Evolutionary conservation across 2,797 vertebrate genomes (phyloP).

Genomic region (Stomatorhinus walkeri): DNA sequence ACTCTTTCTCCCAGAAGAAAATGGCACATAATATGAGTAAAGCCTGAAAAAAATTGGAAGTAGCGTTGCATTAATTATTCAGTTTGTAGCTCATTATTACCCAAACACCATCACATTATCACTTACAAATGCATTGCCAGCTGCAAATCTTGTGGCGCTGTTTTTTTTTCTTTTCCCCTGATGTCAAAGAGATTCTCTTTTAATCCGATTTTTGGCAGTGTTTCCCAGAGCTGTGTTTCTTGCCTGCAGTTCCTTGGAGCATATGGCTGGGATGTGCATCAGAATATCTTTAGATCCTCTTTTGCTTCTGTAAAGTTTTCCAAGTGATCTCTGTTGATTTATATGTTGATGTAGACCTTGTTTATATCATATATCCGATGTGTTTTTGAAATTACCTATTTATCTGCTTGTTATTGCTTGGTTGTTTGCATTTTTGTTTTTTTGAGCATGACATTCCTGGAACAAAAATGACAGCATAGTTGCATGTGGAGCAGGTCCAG

Average conservation of each 20-base stretch:
- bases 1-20: neutral
- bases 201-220: neutral
- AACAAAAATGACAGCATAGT: neutral
- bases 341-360: neutral
- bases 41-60: neutral
- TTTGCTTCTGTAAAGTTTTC: neutral
- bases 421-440: neutral
- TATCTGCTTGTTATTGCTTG: neutral
- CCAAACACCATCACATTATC: neutral
- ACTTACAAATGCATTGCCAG: neutral
- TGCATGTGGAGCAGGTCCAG: neutral
- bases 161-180: neutral
- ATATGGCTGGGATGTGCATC: neutral
- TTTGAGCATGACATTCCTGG: neutral
- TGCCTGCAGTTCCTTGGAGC: neutral
- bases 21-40: neutral
- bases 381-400: neutral
- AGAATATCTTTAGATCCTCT: neutral
- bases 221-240: neutral
- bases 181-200: neutral
- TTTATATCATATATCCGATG: neutral
- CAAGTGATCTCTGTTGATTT: neutral
- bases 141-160: neutral
- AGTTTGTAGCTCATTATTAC: neutral
- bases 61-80: neutral